Evolutionary conservation across 2,113 vertebrate genomes (phyloP).

Genomic region (Pyxicephalus adspersus): DNA sequence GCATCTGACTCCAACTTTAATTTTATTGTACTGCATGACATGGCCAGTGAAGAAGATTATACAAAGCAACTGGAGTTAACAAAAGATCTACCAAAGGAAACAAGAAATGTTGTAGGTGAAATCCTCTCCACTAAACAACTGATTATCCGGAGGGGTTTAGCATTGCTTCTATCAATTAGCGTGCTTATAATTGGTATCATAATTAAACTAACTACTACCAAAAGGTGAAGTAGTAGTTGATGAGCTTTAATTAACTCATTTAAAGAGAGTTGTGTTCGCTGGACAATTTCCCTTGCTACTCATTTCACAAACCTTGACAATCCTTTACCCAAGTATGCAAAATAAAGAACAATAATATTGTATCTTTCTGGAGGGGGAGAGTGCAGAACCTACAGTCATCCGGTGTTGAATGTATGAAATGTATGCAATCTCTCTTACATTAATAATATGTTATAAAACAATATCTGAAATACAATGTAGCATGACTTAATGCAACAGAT

Average conservation of each 20-base stretch:
- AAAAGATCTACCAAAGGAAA: neutral
- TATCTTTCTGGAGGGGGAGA: too few species aligned
- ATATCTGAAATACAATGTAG: too few species aligned
- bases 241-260: neutral
- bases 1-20: neutral
- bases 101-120: neutral
- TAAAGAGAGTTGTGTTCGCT: too few species aligned
- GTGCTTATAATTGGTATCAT: conserved; percentile 3
- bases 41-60: neutral
- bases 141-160: conserved; percentile 4
- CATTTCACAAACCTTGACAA: too few species aligned
- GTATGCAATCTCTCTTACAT: too few species aligned
- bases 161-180: neutral
- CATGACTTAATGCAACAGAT: too few species aligned
- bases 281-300: too few species aligned
- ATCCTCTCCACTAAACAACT: conserved; percentile 33
- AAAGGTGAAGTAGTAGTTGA: neutral
- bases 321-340: too few species aligned
- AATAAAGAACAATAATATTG: too few species aligned
- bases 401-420: too few species aligned
- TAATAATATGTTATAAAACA: too few species aligned
- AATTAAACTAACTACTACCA: neutral
- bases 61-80: neutral
- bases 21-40: conserved; percentile 4
- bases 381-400: too few species aligned